Conservation (phyloP, 2,797 vertebrate genomes). For the Limosa lapponica region DNA sequence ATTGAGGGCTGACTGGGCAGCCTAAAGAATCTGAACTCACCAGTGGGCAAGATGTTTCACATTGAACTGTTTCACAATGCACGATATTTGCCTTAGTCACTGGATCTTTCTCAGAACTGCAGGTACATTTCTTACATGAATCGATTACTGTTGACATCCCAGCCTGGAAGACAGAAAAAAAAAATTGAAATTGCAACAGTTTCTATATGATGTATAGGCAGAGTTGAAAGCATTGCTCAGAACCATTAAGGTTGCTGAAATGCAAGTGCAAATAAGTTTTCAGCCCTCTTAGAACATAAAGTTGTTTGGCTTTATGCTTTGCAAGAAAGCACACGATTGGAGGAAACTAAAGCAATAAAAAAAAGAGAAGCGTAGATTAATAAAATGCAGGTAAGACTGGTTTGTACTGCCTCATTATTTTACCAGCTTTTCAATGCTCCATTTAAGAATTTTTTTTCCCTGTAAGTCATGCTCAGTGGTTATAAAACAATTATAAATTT, state of each 20-base stretch:
- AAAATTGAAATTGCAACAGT: not conserved
- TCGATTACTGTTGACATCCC: conserved; percentile 43
- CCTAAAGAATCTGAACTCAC: conserved; percentile 44
- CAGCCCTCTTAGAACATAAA: not conserved
- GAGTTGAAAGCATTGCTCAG: not conserved
- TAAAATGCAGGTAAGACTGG: not conserved
- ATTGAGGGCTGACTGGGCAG: not conserved
- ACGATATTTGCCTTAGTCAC: not conserved
- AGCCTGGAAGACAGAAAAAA: conserved; percentile 59
- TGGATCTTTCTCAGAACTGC: conserved; percentile 58
- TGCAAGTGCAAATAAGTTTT: not conserved
- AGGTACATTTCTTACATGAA: conserved; percentile 79
- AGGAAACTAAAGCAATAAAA: not conserved
- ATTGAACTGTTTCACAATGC: conserved; percentile 43
- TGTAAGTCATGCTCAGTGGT: not conserved
- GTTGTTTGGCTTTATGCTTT: not conserved
- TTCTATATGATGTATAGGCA: not conserved
- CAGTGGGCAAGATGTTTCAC: conserved; percentile 64
- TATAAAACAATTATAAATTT: not conserved
- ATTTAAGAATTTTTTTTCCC: not conserved
- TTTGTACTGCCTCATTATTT: not conserved
- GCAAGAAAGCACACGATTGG: not conserved
- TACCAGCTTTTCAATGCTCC: not conserved
- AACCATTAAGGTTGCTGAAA: not conserved
- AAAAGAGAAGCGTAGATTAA: not conserved